Percentiles rank a stretch among this genome's conserved stretches.
Evolutionary conservation across 2,113 vertebrate species (phyloP).

Genomic region (Hippocampus guttulatus): DNA sequence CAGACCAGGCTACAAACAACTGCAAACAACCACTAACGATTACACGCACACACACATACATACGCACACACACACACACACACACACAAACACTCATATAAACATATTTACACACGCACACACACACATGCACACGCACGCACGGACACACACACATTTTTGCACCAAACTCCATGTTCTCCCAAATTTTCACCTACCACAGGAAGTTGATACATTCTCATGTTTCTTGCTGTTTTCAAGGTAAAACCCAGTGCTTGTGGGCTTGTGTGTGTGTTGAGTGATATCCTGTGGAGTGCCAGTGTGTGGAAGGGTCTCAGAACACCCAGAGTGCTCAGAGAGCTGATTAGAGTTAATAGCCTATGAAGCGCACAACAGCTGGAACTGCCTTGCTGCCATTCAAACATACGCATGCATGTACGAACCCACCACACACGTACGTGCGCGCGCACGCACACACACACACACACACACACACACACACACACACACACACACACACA

Average conservation of each 20-base stretch:
- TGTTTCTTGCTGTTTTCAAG: conserved; percentile 26
- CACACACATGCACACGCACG: conserved; percentile 8
- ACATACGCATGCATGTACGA: not conserved
- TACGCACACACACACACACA: not conserved
- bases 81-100: not conserved
- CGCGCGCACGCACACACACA: conserved; percentile 13
- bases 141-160: conserved; percentile 15
- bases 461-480: conserved; percentile 12
- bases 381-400: conserved; percentile 35
- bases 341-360: conserved; percentile 67
- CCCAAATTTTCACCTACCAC: conserved; percentile 32
- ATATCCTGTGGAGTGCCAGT: conserved; percentile 50
- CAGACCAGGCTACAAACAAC: conserved; percentile 56
- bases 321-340: conserved; percentile 63
- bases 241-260: conserved; percentile 18
- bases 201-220: conserved; percentile 20
- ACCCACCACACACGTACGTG: conserved; percentile 1
- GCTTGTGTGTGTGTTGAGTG: conserved; percentile 26
- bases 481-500: too few relatives aligned
- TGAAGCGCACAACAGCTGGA: conserved; percentile 65
- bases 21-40: conserved; percentile 27
- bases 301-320: conserved; percentile 63
- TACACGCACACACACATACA: conserved; percentile 6
- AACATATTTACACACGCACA: not conserved
- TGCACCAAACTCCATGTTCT: conserved; percentile 27